phyloP scores from a whole-genome alignment of 2,113 vertebrate species.

The Aspiorhynchus laticeps region DNA sequence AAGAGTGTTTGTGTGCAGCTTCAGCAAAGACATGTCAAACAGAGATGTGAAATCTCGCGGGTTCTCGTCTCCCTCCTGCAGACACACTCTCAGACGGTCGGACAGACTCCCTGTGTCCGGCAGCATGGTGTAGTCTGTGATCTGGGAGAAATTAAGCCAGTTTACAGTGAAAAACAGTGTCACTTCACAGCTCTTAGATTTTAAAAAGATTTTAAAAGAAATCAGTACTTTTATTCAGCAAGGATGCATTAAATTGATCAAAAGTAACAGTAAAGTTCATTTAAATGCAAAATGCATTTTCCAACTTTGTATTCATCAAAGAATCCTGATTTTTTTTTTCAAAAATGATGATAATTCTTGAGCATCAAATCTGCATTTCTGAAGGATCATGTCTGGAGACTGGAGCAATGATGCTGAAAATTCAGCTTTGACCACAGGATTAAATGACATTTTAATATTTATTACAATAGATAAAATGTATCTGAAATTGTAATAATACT shows the following conservation, averaged over 20 bases:
- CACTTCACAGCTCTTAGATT: neutral
- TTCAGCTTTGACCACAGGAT: neutral
- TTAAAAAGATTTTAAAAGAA: no score
- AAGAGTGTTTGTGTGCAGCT: conserved; percentile 86
- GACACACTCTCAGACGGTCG: conserved; percentile 85
- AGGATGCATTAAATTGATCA: neutral
- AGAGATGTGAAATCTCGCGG: conserved; percentile 92
- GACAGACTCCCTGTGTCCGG: conserved; percentile 87
- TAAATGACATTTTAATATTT: neutral
- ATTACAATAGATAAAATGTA: neutral
- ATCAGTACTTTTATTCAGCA: no score
- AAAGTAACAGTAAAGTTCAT: neutral
- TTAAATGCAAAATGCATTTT: neutral
- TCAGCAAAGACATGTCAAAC: conserved; percentile 86
- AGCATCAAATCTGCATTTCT: neutral
- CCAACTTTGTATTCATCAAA: neutral
- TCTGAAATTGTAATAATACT: neutral
- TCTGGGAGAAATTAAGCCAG: conserved; percentile 69
- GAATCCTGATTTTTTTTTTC: neutral
- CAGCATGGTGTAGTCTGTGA: conserved; percentile 93
- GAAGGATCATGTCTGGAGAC: neutral
- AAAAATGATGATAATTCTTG: neutral
- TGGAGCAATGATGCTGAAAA: neutral
- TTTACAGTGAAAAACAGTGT: neutral
- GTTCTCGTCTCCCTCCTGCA: conserved; percentile 95